Base-by-base conservation (phyloP, 2,797 vertebrate genomes). In the Cephalopachus bancanus region DNA sequence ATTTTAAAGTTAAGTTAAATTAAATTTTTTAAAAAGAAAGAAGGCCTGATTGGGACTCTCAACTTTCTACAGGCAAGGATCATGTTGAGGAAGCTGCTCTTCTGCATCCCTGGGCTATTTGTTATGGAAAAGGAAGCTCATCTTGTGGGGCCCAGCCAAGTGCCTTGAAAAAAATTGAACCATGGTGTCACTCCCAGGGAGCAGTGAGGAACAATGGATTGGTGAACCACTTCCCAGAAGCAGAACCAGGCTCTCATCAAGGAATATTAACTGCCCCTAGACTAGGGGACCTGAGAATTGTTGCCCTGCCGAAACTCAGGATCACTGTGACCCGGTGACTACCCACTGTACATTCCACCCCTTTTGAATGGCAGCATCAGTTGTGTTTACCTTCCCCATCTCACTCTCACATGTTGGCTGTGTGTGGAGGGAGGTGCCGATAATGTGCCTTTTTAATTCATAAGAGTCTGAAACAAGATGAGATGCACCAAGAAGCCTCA, bases 331-430 rank as follows among this genome's bases (percentile, higher is more conserved):
- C 44, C 24, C 24, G 4, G 22, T 9, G 26, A 49, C 57, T 49
- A 4, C 19, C 24, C 1, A 26, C 84, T 30, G 19, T 65, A 26
- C 55, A 5, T 24, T 51, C 2, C n/a, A 24, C 11, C 22, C 59
- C 15, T 20, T n/a, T 2, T 10, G 49, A 33, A 53, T 11, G n/a
- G 20, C 1, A 57, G 67, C 1, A 0, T 37, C 26, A 8, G 4
- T 4, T 19, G 10, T 28, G 44, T 53, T 19, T 44, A 44, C 44
- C 44, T 44, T 44, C 60, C 9, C 55, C 4, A 2, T 30, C 60
- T 55, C 60, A 15, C 60, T 5, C 10, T 16, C 22, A 0, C n/a
- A 1, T 4, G 87, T 15, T 30, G 51, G 22, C 4, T 9, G 4
- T 20, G 51, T 64, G 69, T 53, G n/a, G 57, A n/a, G 14, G 37